Evolutionary conservation across 2,888 invertebrate genomes (phyloP), one percentile per base, ranked within the genome.

Genomic region (Notocelia uddmanniana): DNA sequence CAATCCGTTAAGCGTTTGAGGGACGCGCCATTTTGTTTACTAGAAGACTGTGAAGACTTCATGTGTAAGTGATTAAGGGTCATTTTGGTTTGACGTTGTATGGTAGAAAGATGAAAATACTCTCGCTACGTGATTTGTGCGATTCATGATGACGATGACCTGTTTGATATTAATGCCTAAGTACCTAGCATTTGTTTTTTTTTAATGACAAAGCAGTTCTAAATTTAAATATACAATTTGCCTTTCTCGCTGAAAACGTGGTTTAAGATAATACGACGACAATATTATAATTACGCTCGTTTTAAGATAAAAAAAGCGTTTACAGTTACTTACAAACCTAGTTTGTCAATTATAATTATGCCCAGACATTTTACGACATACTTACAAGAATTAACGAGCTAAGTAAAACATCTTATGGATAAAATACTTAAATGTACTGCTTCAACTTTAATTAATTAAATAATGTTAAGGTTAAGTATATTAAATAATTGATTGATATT

Each of bases 1-100:
- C 77, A 76, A 81, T 83, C 86, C 81, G 85, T 83, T 83, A 82
- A 81, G 82, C 76, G 75, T 77, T 80, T 78, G 73, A 75, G 80
- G 84, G 86, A 88, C 88, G 84, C 77, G 73, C 74, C 66, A 64
- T 52, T 54, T 71, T 45, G 50, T 45, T 54, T 45, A 19, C 19
- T 15, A 52, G 50, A 34, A 21, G 31, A 18, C 21, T 60, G 41
- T 9, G 37, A 59, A 50, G 41, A 41, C 58, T 59, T 37, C n/a
- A 13, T 0, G 2, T 6, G 2, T 54, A 0, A 54, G 34, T 6
- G 5, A 10, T 31, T 45, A 69, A 60, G 59, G n/a, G 19, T 37
- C 9, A 52, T 59, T 50, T 58, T 59, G 5, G 23, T 23, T 54
- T 55, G n/a, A 52, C 60, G 0, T 2, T 11, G 41, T 68, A 3